Percentiles rank a stretch among this genome's conserved stretches.
phyloP scores from a whole-genome alignment of 1,140 invertebrate genomes.

The Cyphomyrmex costatus region DNA sequence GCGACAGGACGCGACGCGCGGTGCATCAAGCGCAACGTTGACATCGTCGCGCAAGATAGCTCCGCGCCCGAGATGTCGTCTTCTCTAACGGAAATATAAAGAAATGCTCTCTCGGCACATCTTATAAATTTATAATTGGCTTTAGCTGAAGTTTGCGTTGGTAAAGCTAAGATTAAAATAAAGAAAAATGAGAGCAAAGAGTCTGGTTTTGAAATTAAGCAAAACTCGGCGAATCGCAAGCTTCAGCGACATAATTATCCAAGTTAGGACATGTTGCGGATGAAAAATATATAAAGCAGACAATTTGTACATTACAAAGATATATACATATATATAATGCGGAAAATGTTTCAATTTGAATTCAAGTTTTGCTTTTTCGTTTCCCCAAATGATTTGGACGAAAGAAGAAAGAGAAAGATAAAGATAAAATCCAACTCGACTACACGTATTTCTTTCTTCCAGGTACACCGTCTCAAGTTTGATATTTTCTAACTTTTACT shows the following conservation, averaged over 20 bases:
- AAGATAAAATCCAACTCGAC: background rate
- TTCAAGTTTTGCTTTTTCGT: background rate
- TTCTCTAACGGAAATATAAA: constrained; percentile 1
- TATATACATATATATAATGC: background rate
- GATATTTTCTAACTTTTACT: background rate
- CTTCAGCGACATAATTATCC: constrained; percentile 47
- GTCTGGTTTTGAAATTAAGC: constrained; percentile 27
- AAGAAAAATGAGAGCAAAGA: constrained; percentile 12
- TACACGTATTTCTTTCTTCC: background rate
- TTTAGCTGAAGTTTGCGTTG: constrained; percentile 8
- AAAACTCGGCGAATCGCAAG: constrained; percentile 36
- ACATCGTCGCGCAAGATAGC: constrained; percentile 1
- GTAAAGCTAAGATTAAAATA: constrained; percentile 21
- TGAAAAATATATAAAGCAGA: constrained; percentile 40
- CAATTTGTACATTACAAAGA: background rate
- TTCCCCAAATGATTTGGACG: background rate
- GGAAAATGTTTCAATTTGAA: constrained; percentile 20
- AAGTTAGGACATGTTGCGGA: constrained; percentile 39
- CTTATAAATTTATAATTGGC: constrained; percentile 60
- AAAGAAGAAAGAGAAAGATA: background rate
- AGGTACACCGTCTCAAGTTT: constrained; percentile 14
- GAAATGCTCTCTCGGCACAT: constrained; percentile 6
- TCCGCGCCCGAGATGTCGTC: background rate
- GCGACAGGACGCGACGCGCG: constrained; percentile 42
- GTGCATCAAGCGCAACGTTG: constrained; percentile 11